Evolutionary conservation across 2,113 vertebrate species (phyloP).

Genomic region (Tympanuchus pallidicinctus): DNA sequence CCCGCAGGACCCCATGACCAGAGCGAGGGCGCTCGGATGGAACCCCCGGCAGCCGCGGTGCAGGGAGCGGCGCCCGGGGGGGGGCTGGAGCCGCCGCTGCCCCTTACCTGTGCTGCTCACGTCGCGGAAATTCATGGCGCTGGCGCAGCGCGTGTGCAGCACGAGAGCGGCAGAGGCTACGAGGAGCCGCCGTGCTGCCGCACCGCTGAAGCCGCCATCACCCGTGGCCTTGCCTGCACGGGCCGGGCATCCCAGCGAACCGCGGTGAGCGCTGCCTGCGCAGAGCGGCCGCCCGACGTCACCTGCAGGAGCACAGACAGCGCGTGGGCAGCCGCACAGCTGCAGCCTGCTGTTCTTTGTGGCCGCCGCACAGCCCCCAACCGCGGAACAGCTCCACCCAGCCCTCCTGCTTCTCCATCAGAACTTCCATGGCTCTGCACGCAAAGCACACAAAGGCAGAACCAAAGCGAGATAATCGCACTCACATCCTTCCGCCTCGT

Average conservation of each 20-base stretch:
- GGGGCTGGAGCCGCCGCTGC: not conserved
- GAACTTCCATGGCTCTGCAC: not conserved
- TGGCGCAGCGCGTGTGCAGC: not conserved
- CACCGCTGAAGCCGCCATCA: not conserved
- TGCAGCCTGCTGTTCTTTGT: not conserved
- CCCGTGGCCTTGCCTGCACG: not conserved
- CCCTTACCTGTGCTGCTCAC: slow-evolving; percentile 47
- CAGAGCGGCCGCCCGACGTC: not conserved
- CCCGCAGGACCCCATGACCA: no score
- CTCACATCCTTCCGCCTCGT: slow-evolving; percentile 59
- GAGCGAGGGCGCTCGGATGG: no score
- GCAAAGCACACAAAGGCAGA: accelerated
- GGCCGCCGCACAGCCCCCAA: no score
- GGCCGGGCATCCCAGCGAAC: slow-evolving; percentile 48
- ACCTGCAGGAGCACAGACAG: slow-evolving; percentile 46
- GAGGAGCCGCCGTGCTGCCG: not conserved
- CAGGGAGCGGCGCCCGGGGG: not conserved
- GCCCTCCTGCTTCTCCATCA: accelerated
- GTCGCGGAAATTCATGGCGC: not conserved
- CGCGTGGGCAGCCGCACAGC: not conserved
- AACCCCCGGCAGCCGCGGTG: not conserved
- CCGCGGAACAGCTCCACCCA: not conserved
- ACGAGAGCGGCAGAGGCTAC: not conserved
- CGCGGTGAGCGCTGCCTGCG: not conserved
- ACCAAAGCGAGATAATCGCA: not conserved